Evolutionary conservation across 2,797 vertebrate species (phyloP), one percentile per base, ranked within the genome.

Genomic region (Linurgus olivaceus): DNA sequence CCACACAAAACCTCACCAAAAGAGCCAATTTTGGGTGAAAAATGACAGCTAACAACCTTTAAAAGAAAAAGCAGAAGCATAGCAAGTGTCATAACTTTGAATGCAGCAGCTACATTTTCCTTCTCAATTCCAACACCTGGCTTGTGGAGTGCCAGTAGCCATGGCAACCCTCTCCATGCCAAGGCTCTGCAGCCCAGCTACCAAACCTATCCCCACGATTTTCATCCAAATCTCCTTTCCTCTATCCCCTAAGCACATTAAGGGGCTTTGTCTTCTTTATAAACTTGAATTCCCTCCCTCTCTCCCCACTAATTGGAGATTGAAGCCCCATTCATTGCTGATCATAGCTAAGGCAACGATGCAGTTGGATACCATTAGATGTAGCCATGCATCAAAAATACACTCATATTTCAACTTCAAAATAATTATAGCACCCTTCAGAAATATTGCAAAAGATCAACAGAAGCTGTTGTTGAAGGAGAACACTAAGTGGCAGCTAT

Each of bases 81-180:
- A 86, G 52, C 47, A 91, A 94, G 89, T 94, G 89, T 88, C 89
- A 83, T 24, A 91, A 95, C 76, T 93, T 85, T 55, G 76, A 81
- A 62, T 44, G 82, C 75, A 90, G 78, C 2, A 84, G 75, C 58
- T 84, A 16, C 66, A 25, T 76, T 93, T 95, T 66, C 62, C 67
- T 79, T 44, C 28, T 54, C 0, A 0, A 7, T 70, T 73, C 70
- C 92, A 82, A 28, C 86, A 92, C 87, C 94, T 83, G 90, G 75
- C 51, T 84, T 9, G 18, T 59, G 52, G 72, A 88, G 85, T 17
- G 47, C 92, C 92, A 88, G 96, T 92, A 94, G 87, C 80, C 93
- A 96, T 91, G 47, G 93, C 91, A 97, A 94, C 96, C 66, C 3
- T 9, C 50, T 59, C 47, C 5, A 0, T 61, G 73, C 93, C 93